Percentiles rank a stretch among this genome's conserved stretches.
phyloP scores from a whole-genome alignment of 2,888 invertebrate genomes.

The Chloroclystis v-ata region DNA sequence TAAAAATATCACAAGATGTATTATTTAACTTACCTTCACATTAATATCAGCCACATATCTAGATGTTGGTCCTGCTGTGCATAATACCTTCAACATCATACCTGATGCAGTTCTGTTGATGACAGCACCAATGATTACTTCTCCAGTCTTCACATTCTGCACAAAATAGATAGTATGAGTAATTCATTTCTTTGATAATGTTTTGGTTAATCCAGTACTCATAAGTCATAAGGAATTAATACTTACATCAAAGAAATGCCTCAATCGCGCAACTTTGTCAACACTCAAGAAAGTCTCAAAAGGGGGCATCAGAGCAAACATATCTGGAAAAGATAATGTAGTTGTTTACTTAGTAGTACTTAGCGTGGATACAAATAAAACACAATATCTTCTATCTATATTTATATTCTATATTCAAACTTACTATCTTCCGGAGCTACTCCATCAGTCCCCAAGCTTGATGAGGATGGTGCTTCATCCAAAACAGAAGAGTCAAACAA shows the following conservation, averaged over 20 bases:
- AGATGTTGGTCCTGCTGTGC: constrained; percentile 87
- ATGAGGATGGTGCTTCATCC: constrained; percentile 70
- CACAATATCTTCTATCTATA: not conserved
- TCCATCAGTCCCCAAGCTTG: constrained; percentile 73
- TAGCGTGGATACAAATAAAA: constrained; percentile 1
- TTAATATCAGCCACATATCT: constrained; percentile 91
- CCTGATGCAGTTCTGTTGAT: constrained; percentile 85
- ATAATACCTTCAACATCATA: constrained; percentile 88
- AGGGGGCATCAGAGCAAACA: constrained; percentile 90
- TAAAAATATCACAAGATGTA: not conserved
- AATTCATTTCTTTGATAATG: not conserved
- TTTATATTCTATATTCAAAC: constrained; percentile 26
- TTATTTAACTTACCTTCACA: constrained; percentile 82
- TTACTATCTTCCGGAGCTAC: constrained; percentile 76
- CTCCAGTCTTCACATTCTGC: constrained; percentile 84
- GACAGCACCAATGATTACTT: constrained; percentile 87
- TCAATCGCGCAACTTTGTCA: constrained; percentile 85
- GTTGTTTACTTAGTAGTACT: constrained; percentile 2
- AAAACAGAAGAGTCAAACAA: constrained; percentile 80
- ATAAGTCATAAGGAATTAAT: too few relatives aligned
- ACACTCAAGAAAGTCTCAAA: constrained; percentile 90
- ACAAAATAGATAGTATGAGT: not conserved
- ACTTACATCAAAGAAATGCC: constrained; percentile 90
- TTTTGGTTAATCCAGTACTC: not conserved
- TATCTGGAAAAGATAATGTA: constrained; percentile 71